Conservation (phyloP, 2,888 invertebrate species). For the Lepidochitona cinerea region DNA sequence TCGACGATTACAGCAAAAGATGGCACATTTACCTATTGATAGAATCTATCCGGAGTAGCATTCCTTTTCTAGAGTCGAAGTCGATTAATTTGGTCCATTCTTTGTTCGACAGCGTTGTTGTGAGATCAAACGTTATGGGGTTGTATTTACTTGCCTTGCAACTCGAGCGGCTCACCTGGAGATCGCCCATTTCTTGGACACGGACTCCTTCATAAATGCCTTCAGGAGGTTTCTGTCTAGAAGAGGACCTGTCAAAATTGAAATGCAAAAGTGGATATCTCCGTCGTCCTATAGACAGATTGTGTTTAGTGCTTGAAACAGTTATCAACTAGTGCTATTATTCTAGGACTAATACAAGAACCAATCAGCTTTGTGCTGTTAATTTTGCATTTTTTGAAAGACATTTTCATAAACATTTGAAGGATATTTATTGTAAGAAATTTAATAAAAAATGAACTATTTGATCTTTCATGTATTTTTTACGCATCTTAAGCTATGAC, state of each 20-base stretch:
- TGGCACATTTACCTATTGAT: background rate
- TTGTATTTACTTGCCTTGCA: conserved; percentile 27
- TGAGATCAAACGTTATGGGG: conserved; percentile 26
- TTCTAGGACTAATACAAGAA: too few species aligned
- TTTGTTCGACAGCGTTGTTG: conserved; percentile 16
- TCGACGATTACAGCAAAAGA: background rate
- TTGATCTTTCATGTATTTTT: too few species aligned
- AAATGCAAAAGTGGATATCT: background rate
- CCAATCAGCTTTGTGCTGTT: too few species aligned
- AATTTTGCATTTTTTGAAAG: too few species aligned
- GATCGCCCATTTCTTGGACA: conserved; percentile 17
- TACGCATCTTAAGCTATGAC: too few species aligned
- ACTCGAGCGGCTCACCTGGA: conserved; percentile 25
- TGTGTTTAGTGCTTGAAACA: background rate
- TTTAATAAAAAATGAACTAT: too few species aligned
- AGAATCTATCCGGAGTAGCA: conserved; percentile 12
- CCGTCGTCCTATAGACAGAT: background rate
- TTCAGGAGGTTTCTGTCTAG: conserved; percentile 20
- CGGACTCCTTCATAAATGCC: conserved; percentile 24
- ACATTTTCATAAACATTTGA: too few species aligned
- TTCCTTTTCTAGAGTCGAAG: conserved; percentile 16
- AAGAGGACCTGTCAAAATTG: conserved; percentile 12
- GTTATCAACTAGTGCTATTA: background rate
- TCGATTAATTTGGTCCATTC: conserved; percentile 28
- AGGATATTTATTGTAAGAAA: too few species aligned